Percentiles rank a stretch among this genome's conserved stretches.
These are phyloP conservation scores for Mongoloraphidia duomilia DNA, from an alignment of 2,888 invertebrate genomes.

Conservation along the genomic window DNA sequence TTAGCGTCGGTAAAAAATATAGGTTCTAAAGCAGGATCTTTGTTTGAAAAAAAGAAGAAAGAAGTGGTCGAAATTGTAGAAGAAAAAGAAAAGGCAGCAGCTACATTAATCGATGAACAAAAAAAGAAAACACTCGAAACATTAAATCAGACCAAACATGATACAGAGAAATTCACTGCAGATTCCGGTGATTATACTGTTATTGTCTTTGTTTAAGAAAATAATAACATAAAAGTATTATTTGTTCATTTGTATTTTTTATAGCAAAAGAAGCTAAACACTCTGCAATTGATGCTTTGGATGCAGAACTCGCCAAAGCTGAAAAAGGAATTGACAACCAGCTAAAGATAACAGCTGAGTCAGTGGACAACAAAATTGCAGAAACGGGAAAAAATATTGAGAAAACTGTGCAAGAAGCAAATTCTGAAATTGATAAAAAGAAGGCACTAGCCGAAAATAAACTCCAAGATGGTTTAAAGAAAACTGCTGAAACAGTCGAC, in stretches of 20 bases:
- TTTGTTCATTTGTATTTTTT: neutral
- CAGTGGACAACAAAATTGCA: constrained; percentile 10
- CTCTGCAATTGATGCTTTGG: constrained; percentile 24
- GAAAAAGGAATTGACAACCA: constrained; percentile 23
- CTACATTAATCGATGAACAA: constrained; percentile 47
- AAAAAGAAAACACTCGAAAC: constrained; percentile 46
- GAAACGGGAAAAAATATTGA: neutral
- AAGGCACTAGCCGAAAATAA: constrained; percentile 10
- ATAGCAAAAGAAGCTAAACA: constrained; percentile 30
- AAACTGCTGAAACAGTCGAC: neutral
- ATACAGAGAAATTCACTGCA: constrained; percentile 35
- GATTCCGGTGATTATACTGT: constrained; percentile 29
- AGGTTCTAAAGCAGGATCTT: constrained; percentile 54
- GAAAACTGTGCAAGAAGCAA: neutral
- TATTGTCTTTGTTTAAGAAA: constrained; percentile 1
- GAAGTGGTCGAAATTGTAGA: constrained; percentile 48
- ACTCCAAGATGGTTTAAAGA: constrained; percentile 6
- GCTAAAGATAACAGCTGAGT: constrained; percentile 16
- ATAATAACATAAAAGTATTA: neutral
- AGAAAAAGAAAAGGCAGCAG: constrained; percentile 45
- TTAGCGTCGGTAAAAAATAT: constrained; percentile 55
- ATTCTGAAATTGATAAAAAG: constrained; percentile 12
- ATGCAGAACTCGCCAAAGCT: constrained; percentile 22
- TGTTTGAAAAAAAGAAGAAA: constrained; percentile 58
- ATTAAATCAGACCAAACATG: constrained; percentile 40